These are phyloP conservation scores for Andrena haemorrhoa DNA, from an alignment of 2,888 invertebrate species.

Conservation along the genomic window DNA sequence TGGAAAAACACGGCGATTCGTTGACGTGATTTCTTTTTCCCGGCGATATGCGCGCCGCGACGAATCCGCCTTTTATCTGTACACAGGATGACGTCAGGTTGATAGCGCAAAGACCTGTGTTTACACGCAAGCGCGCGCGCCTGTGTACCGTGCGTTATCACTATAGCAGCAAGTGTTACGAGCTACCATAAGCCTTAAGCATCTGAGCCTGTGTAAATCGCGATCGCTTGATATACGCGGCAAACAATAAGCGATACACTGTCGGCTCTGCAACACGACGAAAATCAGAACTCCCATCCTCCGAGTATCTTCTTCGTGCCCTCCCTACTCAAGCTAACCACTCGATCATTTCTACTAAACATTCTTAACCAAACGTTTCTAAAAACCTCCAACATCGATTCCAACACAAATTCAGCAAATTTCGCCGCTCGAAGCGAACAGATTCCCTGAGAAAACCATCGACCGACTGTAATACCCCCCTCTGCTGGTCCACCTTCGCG, in stretches of 20 bases:
- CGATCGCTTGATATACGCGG: constrained; percentile 41
- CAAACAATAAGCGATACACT: constrained; percentile 41
- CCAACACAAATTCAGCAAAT: not conserved
- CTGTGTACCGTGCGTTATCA: constrained; percentile 62
- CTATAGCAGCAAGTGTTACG: constrained; percentile 63
- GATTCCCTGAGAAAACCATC: not conserved
- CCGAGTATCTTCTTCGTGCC: not conserved
- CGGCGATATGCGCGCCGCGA: not conserved
- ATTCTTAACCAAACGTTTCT: too few species aligned
- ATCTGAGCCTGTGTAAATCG: constrained; percentile 52
- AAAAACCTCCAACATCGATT: too few species aligned
- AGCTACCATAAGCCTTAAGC: constrained; percentile 58
- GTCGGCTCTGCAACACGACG: constrained; percentile 15
- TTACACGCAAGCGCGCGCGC: constrained; percentile 54
- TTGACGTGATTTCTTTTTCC: constrained; percentile 35
- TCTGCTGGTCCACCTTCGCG: not conserved
- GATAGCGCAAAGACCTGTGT: constrained; percentile 65
- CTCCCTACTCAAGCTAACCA: not conserved
- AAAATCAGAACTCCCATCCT: not conserved
- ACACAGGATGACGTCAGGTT: constrained; percentile 59
- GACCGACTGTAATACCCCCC: not conserved
- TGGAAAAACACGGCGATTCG: constrained; percentile 22
- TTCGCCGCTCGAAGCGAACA: not conserved
- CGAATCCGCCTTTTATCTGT: constrained; percentile 53
- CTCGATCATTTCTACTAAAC: not conserved